phyloP scores from a whole-genome alignment of 2,888 invertebrate genomes.

The Limenitis camilla region DNA sequence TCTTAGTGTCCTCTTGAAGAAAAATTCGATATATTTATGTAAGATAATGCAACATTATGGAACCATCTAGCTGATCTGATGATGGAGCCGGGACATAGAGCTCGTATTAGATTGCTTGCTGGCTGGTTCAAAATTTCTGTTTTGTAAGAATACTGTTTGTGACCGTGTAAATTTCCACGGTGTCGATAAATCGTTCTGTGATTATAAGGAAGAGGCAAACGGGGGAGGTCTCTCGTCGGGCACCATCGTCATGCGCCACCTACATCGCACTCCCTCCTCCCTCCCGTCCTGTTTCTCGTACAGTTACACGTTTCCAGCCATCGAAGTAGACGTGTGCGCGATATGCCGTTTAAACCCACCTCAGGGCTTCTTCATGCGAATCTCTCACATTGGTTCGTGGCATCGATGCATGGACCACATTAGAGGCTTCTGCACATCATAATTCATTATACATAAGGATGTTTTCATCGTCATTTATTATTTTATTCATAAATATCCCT shows the following conservation, averaged over 20 bases:
- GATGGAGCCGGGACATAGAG: too few species aligned
- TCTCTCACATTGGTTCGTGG: slow-evolving; percentile 69
- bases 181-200: slow-evolving; percentile 61
- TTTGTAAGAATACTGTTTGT: not conserved
- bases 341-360: slow-evolving; percentile 58
- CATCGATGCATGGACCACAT: slow-evolving; percentile 70
- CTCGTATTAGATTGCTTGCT: too few species aligned
- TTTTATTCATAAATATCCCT: slow-evolving; percentile 26
- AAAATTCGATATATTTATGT: too few species aligned
- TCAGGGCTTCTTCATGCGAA: slow-evolving; percentile 63
- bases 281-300: slow-evolving; percentile 30
- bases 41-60: too few species aligned
- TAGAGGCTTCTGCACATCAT: slow-evolving; percentile 69
- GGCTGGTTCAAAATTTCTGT: not conserved
- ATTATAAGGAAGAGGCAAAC: slow-evolving; percentile 54
- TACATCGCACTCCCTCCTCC: slow-evolving; percentile 31
- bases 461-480: slow-evolving; percentile 33
- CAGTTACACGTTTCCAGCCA: slow-evolving; percentile 62
- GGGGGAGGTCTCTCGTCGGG: slow-evolving; percentile 47
- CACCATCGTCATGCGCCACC: slow-evolving; percentile 46
- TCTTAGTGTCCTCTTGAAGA: too few species aligned
- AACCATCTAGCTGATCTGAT: too few species aligned
- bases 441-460: slow-evolving; percentile 44
- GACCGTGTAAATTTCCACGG: slow-evolving; percentile 26
- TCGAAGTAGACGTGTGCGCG: slow-evolving; percentile 60